These are phyloP conservation scores for Melanotaenia boesemani DNA, from an alignment of 2,797 vertebrate genomes.

Conservation along the genomic window DNA sequence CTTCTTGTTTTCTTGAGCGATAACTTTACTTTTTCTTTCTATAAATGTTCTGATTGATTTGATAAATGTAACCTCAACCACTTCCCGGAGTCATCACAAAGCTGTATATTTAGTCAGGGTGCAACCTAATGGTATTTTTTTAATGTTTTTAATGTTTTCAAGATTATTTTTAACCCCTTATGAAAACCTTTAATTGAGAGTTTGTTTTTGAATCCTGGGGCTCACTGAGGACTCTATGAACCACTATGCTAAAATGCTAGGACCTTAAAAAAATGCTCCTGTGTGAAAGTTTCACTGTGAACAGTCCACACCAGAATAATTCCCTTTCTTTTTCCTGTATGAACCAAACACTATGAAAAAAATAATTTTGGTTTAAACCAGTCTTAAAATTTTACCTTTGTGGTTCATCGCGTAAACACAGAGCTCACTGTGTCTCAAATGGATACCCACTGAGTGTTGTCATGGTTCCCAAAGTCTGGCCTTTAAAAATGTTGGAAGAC, in stretches of 20 bases:
- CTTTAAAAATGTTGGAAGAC: conserved; percentile 67
- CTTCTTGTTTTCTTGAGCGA: conserved; percentile 22
- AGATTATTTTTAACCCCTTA: not conserved
- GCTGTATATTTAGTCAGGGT: conserved; percentile 32
- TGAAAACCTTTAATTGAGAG: conserved; percentile 33
- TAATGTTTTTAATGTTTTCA: not conserved
- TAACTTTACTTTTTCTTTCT: conserved; percentile 6
- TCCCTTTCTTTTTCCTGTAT: not conserved
- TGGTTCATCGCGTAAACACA: conserved; percentile 67
- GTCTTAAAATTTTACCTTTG: conserved; percentile 61
- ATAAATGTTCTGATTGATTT: conserved; percentile 9
- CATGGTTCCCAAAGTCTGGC: conserved; percentile 76
- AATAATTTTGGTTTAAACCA: conserved; percentile 28
- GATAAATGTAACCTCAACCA: conserved; percentile 42
- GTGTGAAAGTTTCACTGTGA: conserved; percentile 17
- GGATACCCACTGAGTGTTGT: conserved; percentile 72
- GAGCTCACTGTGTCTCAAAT: conserved; percentile 53
- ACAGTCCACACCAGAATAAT: conserved; percentile 12
- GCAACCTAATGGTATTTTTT: conserved; percentile 9
- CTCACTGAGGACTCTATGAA: conserved; percentile 11
- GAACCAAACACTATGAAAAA: conserved; percentile 12
- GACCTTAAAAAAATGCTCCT: not conserved
- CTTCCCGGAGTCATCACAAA: conserved; percentile 34
- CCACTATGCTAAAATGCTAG: conserved; percentile 23
- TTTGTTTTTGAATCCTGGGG: conserved; percentile 4